phyloP scores from a whole-genome alignment of 2,797 vertebrate genomes.

The Labroides dimidiatus region DNA sequence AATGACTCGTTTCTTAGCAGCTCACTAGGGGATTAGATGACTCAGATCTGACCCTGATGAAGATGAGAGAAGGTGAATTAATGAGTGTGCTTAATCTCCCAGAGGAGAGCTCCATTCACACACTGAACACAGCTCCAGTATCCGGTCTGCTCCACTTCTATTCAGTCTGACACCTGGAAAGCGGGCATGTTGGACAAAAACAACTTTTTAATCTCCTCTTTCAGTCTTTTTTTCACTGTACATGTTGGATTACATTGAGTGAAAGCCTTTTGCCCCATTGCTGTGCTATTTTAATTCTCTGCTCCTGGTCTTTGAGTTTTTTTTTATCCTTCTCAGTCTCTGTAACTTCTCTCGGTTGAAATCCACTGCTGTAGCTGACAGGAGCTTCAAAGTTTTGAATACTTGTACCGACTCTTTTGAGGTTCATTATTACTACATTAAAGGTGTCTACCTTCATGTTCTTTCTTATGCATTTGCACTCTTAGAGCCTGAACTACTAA shows the following conservation, averaged over 20 bases:
- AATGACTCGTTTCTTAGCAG: not conserved
- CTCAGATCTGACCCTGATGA: constrained; percentile 12
- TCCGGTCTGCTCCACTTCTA: constrained; percentile 43
- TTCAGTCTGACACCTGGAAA: constrained; percentile 27
- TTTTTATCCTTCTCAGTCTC: too few relatives aligned
- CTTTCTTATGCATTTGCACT: too few relatives aligned
- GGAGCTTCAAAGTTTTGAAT: too few relatives aligned
- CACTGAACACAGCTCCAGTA: constrained; percentile 41
- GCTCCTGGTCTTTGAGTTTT: too few relatives aligned
- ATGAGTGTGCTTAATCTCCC: constrained; percentile 8
- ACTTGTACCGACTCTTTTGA: too few relatives aligned
- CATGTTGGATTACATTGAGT: not conserved
- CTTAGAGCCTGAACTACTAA: too few relatives aligned
- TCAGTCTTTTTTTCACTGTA: not conserved
- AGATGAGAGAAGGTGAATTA: not conserved
- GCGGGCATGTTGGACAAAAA: constrained; percentile 20
- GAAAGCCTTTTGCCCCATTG: not conserved
- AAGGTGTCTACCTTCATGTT: too few relatives aligned
- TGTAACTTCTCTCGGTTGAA: too few relatives aligned
- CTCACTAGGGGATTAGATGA: constrained; percentile 14
- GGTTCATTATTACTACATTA: too few relatives aligned
- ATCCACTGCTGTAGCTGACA: too few relatives aligned
- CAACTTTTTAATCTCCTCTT: not conserved
- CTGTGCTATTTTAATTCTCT: too few relatives aligned
- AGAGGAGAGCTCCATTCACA: constrained; percentile 15